Base-by-base conservation (phyloP, 2,888 invertebrate species). In the Pristionchus fissidentatus region DNA sequence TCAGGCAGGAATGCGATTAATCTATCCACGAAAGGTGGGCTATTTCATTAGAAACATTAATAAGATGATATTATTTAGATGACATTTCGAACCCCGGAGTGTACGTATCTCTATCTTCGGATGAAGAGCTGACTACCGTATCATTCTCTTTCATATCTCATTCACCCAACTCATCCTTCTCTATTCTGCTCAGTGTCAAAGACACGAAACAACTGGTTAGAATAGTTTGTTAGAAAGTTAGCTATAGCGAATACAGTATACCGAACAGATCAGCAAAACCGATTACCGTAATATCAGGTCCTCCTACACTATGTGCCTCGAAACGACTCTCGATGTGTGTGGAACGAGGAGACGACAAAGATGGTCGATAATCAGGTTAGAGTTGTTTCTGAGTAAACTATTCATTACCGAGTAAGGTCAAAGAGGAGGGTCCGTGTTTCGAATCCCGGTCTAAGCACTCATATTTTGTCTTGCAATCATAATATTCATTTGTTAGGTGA, bases 111-210 rank as follows among this genome's bases (percentile, higher is more conserved):
- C 84, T 89, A 32, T 84, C 87, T 49, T 84, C 86, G 15, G 85
- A 87, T 26, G 60, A 86, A 0, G 83, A 87, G 43, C 84, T 90
- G 0, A 84, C 85, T 49, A 84, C 88, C 3, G 75, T 90, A n/a
- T 83, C 84, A 5, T 88, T 90, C 80, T 84, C 85, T 26, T 88
- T 88, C 88, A 84, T 80, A 38, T 88, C 89, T 0, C 46, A 85
- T 13, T 85, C 86, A 38, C 85, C 57, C 35, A 89, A 88, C 80
- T 83, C 89, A 0, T 89, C 89, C 22, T 90, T 89, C 80, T 88
- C 88, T 0, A 84, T 90, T 70, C 83, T 88, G 13, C 85, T 84
- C 32, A 60, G 75, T 5, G 55, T 75, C 29, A 77, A 41, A 19
- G 57, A 55, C 8, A 35, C 43, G 19, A 77, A 83, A 22, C 75